Base-by-base conservation (phyloP, 1,140 invertebrate species). In the Heliconius hewitsoni region DNA sequence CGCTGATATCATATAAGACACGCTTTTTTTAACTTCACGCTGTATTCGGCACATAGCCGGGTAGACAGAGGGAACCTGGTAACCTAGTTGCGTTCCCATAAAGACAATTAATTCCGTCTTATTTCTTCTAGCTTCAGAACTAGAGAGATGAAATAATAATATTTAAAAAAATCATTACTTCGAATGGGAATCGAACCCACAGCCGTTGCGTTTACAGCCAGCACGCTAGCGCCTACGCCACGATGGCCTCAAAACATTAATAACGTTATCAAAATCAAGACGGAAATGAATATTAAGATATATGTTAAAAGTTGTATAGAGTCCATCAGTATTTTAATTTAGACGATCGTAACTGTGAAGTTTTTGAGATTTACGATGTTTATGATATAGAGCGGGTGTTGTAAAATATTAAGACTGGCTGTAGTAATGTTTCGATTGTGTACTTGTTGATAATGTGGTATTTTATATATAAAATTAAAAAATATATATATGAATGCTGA, bases 331-430 rank as follows among this genome's bases (percentile, higher is more conserved):
- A 30, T 66, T 66, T 66, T 66, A 66, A 66, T 66, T 66, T 30
- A 66, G 60, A 66, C 60, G 60, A 11, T 66, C 60, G 60, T 66
- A 27, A 66, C 60, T n/a, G n/a, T 66, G 27, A 66, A 66, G 60
- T 66, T 16, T 66, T 66, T 66, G 11, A 66, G n/a, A 66, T 66
- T 66, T 66, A 66, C 60, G 60, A 66, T 66, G 60, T 66, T 66
- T 66, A 66, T 66, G 60, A 66, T 66, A 66, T 66, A 13, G 27
- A 30, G 27, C 60, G 60, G 18, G 60, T 66, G 60, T 66, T 66
- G 60, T 66, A 66, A 66, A 66, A 66, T 66, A 66, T 66, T 66
- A 66, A 66, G 27, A 66, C 60, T 13, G 3, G 13, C 27, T 16
- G 23, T 27, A 66, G 60, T 66, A 30, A 30, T 30, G 60, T 11